These are phyloP conservation scores for Choristoneura rosaceana DNA, from an alignment of 2,888 invertebrate species.

Conservation along the genomic window DNA sequence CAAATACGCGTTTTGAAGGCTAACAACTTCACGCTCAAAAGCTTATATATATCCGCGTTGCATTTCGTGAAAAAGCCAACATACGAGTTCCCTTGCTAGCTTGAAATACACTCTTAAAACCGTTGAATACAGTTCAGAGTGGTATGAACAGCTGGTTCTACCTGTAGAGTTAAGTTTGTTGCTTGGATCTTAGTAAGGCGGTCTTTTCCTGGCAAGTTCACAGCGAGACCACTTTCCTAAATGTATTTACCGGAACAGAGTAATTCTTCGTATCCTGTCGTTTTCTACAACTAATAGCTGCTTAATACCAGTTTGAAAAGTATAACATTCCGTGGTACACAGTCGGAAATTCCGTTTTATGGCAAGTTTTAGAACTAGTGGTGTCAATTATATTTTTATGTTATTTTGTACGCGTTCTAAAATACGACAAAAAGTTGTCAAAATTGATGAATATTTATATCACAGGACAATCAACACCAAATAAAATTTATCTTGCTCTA, in stretches of 20 bases:
- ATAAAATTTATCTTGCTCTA: too few relatives aligned
- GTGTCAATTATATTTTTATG: too few relatives aligned
- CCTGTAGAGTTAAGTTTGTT: constrained; percentile 48
- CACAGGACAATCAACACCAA: too few relatives aligned
- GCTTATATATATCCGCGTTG: constrained; percentile 74
- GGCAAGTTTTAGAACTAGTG: too few relatives aligned
- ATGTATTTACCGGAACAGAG: constrained; percentile 38
- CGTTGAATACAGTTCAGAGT: constrained; percentile 49
- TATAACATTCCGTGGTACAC: constrained; percentile 8
- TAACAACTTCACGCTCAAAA: constrained; percentile 73
- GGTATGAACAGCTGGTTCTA: constrained; percentile 39
- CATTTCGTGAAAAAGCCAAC: constrained; percentile 51
- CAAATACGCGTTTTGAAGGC: constrained; percentile 69
- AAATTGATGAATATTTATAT: too few relatives aligned
- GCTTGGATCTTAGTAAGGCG: constrained; percentile 58
- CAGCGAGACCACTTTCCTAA: constrained; percentile 39
- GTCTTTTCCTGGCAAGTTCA: constrained; percentile 55
- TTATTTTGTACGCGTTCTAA: too few relatives aligned
- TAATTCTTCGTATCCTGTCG: constrained; percentile 35
- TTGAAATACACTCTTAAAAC: constrained; percentile 46
- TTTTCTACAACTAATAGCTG: constrained; percentile 36
- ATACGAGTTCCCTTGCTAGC: constrained; percentile 44
- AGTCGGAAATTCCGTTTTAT: background rate
- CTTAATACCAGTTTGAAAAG: constrained; percentile 31
- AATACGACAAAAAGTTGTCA: too few relatives aligned